Conservation (phyloP, 1,140 invertebrate species). For the Drosophila mayri region DNA sequence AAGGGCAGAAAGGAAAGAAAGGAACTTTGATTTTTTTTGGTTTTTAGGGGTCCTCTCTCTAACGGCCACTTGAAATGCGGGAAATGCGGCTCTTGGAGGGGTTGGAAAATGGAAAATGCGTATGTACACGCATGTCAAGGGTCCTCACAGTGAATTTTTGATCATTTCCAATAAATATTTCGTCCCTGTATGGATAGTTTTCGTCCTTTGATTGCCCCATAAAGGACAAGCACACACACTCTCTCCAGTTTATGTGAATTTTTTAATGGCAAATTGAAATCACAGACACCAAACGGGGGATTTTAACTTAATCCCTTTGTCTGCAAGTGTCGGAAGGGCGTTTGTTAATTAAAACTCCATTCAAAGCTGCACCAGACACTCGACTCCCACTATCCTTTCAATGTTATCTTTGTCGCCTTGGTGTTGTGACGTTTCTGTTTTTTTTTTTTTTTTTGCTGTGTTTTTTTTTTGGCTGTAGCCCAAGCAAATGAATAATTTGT, state of each 20-base stretch:
- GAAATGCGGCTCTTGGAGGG: slow-evolving; percentile 5
- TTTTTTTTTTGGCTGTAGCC: slow-evolving; percentile 6
- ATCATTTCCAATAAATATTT: slow-evolving; percentile 39
- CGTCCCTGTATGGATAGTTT: slow-evolving; percentile 18
- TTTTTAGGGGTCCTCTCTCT: slow-evolving; percentile 13
- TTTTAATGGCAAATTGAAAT: slow-evolving; percentile 54
- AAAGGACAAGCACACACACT: slow-evolving; percentile 4
- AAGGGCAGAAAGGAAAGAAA: slow-evolving; percentile 41
- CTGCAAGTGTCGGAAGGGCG: slow-evolving; percentile 2
- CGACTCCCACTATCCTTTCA: slow-evolving; percentile 12
- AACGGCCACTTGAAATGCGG: slow-evolving; percentile 13
- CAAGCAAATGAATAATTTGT: slow-evolving; percentile 55
- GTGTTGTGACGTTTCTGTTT: slow-evolving; percentile 14
- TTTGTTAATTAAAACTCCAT: slow-evolving; percentile 57
- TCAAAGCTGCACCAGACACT: slow-evolving; percentile 23
- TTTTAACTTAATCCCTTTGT: slow-evolving; percentile 43
- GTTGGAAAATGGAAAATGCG: slow-evolving; percentile 12
- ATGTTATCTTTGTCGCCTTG: slow-evolving; percentile 22
- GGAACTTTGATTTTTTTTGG: slow-evolving; percentile 70
- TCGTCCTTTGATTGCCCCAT: slow-evolving; percentile 36
- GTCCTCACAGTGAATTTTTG: slow-evolving; percentile 25
- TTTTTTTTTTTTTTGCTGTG: neutral
- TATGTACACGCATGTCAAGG: slow-evolving; percentile 37
- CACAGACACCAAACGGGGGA: slow-evolving; percentile 42
- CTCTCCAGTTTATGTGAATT: slow-evolving; percentile 24